Evolutionary conservation across 2,888 invertebrate species (phyloP), one percentile per base, ranked within the genome.

Genomic region (Pristionchus fissidentatus): DNA sequence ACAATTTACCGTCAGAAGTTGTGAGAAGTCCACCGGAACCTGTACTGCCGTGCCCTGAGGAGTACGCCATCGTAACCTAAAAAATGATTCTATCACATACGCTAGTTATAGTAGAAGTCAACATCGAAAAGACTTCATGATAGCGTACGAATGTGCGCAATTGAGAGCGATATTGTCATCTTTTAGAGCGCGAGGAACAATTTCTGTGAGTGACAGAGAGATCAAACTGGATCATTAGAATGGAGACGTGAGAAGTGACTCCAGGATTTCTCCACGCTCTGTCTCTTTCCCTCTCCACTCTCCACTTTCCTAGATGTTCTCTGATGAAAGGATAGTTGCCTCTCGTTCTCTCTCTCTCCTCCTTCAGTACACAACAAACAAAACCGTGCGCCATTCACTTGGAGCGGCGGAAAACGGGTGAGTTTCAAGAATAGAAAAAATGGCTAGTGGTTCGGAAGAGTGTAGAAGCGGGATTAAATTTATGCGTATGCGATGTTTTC

Each of bases 21-120:
- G 57, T 29, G 57, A 79, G 79, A 7, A 79, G 38, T 29, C 79
- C 79, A 7, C 57, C 79, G 13, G 41, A 43, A 3, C 62, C 80
- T 13, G 80, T 35, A 19, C 75, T 77, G 19, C 75, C 75, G 29
- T 62, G 80, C n/a, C 52, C 60, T 5, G 80, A 62, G 0, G 80
- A 81, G 29, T 81, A 81, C 19, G 80, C 60, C 80, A 81, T 81
- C 19, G 80, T 62, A 1, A 81, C 62, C 80, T 81, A 22, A 41
- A 43, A n/a, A n/a, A n/a, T n/a, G n/a, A n/a, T n/a, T n/a, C n/a
- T n/a, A n/a, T n/a, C n/a, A n/a, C n/a, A n/a, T n/a, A n/a, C n/a
- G n/a, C n/a, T n/a, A n/a, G n/a, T n/a, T n/a, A n/a, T n/a, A n/a
- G n/a, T n/a, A n/a, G n/a, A n/a, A n/a, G n/a, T n/a, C n/a, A n/a